Percentiles rank a stretch among this genome's conserved stretches.
Conservation (phyloP, 2,113 vertebrate genomes). For the Tupaia tana region DNA sequence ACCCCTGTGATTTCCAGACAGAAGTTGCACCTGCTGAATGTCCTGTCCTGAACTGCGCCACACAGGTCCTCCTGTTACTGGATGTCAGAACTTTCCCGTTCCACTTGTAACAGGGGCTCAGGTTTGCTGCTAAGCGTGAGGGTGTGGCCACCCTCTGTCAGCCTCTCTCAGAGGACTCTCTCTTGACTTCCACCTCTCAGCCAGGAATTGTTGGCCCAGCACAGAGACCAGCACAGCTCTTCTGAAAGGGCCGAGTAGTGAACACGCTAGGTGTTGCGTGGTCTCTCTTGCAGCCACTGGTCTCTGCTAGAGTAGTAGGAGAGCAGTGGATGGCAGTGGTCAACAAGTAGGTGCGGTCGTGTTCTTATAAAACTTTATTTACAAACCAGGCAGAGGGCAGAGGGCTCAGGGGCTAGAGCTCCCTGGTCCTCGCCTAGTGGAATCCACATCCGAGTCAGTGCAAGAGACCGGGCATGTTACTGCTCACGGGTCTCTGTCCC, state of each 20-base stretch:
- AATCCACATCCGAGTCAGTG: not conserved
- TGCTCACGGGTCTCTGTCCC: not conserved
- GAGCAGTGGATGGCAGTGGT: not conserved
- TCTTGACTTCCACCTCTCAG: not conserved
- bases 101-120: not conserved
- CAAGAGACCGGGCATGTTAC: not conserved
- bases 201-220: not conserved
- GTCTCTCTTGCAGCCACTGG: not conserved
- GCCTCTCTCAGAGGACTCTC: not conserved
- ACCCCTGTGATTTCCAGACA: not conserved
- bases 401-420: not conserved
- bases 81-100: not conserved
- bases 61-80: not conserved
- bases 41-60: not conserved
- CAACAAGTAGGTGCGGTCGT: not conserved
- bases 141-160: accelerated
- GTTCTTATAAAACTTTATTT: not conserved
- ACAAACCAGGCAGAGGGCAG: not conserved
- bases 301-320: not conserved
- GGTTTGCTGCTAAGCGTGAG: not conserved
- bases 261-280: not conserved
- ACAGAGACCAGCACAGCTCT: not conserved
- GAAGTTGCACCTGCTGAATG: not conserved
- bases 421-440: not conserved
- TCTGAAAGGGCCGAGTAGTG: not conserved